These are phyloP conservation scores for Autographa gamma DNA, from an alignment of 2,888 invertebrate genomes.

Conservation along the genomic window DNA sequence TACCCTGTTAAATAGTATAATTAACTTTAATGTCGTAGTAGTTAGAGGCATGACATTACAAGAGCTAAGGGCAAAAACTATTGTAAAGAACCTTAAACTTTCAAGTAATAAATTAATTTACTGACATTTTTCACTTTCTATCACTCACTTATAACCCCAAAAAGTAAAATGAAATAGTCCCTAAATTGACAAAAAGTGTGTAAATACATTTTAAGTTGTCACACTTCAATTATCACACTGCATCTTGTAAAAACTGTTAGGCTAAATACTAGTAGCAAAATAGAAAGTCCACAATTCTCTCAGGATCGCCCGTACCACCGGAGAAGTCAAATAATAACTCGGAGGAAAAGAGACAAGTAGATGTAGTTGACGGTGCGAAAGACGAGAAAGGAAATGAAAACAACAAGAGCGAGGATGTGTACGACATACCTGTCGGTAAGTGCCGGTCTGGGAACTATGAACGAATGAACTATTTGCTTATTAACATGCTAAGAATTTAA, in stretches of 20 bases:
- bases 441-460: conserved; percentile 52
- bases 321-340: conserved; percentile 79
- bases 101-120: conserved; percentile 19
- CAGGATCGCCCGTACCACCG: conserved; percentile 79
- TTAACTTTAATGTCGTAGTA: conserved; percentile 57
- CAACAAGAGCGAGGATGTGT: conserved; percentile 80
- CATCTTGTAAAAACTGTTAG: conserved; percentile 32
- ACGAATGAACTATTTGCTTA: conserved; percentile 15
- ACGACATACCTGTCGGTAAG: conserved; percentile 87
- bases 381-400: conserved; percentile 73
- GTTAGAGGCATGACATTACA: conserved; percentile 64
- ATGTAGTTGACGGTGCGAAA: conserved; percentile 66
- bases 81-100: conserved; percentile 18
- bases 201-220: conserved; percentile 13
- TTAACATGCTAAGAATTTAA: background rate
- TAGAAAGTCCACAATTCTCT: conserved; percentile 71
- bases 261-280: conserved; percentile 60
- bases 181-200: conserved; percentile 11
- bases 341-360: conserved; percentile 75
- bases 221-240: conserved; percentile 5
- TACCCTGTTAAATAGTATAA: conserved; percentile 36
- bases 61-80: conserved; percentile 33
- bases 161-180: background rate
- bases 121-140: background rate
- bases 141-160: background rate